Percentiles rank a stretch among this genome's conserved stretches.
These are phyloP conservation scores for Eurypyga helias DNA, from an alignment of 2,113 vertebrate species.

Conservation along the genomic window DNA sequence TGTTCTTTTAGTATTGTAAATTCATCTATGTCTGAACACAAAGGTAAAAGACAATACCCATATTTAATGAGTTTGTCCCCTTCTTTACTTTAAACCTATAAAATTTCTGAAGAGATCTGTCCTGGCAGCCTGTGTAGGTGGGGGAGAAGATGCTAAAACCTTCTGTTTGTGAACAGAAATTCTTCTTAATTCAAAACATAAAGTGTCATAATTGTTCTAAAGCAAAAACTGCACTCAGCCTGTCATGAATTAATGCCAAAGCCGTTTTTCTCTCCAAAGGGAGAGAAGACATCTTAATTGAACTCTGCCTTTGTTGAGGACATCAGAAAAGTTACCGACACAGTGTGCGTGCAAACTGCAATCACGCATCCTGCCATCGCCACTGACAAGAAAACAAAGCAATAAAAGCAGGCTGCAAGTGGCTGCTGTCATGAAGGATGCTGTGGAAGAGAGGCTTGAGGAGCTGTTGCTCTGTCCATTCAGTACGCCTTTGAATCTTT, in stretches of 20 bases:
- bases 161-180: not conserved
- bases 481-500: not conserved
- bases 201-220: not conserved
- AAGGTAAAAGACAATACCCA: not conserved
- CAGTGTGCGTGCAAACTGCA: not conserved
- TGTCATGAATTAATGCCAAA: not conserved
- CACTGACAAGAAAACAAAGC: not conserved
- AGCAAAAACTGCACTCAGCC: not conserved
- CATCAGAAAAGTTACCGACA: not conserved
- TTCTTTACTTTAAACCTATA: not conserved
- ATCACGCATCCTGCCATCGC: not conserved
- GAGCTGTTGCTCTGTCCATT: not conserved
- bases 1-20: not conserved
- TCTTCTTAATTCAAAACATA: not conserved
- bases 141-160: not conserved
- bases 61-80: not conserved
- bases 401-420: not conserved
- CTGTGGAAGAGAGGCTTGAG: not conserved
- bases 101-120: not conserved
- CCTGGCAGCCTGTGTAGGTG: not conserved
- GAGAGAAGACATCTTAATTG: constrained; percentile 13
- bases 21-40: not conserved
- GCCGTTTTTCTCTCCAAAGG: not conserved
- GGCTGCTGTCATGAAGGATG: not conserved
- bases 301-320: not conserved